phyloP scores from a whole-genome alignment of 2,888 invertebrate genomes.

The Autographa pulchrina region DNA sequence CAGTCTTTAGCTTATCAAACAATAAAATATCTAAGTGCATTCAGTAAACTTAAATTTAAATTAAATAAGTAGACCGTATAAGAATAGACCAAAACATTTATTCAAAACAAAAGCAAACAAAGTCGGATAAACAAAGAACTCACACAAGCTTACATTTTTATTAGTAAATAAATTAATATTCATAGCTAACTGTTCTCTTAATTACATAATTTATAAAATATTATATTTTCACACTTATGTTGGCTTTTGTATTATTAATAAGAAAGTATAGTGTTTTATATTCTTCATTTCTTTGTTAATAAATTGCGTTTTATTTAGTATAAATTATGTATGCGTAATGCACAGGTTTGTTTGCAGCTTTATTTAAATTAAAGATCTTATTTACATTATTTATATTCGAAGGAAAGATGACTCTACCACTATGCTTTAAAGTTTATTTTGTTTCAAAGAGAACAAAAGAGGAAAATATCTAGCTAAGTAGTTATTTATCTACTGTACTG shows the following conservation, averaged over 20 bases:
- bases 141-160: constrained; percentile 1
- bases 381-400: not conserved
- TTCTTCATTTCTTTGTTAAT: not conserved
- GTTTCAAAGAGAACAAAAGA: too few relatives aligned
- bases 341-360: not conserved
- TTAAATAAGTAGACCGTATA: too few relatives aligned
- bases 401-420: not conserved
- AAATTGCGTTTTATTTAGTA: not conserved
- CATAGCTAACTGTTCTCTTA: not conserved
- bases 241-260: not conserved
- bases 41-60: too few relatives aligned
- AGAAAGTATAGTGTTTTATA: not conserved
- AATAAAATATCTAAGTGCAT: too few relatives aligned
- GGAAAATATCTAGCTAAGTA: too few relatives aligned
- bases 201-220: constrained; percentile 1
- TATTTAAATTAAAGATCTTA: not conserved
- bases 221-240: constrained; percentile 1
- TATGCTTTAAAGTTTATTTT: not conserved
- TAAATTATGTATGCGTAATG: constrained; percentile 2
- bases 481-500: too few relatives aligned
- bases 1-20: too few relatives aligned
- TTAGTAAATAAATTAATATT: not conserved
- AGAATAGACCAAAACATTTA: not conserved
- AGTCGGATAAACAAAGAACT: not conserved
- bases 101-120: not conserved